A percentile compares a stretch with the other conserved stretches of the same genome.
phyloP scores from a whole-genome alignment of 2,113 vertebrate genomes.

The Machaerirhynchus nigripectus region DNA sequence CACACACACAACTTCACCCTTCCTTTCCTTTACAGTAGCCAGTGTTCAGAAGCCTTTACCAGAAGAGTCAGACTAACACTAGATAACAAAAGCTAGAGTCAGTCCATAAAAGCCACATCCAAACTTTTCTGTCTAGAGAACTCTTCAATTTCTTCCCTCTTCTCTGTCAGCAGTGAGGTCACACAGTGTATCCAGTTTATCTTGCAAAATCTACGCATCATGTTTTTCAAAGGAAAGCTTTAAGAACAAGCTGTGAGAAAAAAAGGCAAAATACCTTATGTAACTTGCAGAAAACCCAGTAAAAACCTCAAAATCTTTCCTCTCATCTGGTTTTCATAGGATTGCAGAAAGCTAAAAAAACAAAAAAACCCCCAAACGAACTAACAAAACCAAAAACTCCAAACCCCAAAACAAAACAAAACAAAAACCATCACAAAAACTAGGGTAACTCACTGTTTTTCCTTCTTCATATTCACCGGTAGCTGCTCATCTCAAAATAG shows the following conservation, averaged over 20 bases:
- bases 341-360: neutral
- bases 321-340: neutral
- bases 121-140: neutral
- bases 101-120: neutral
- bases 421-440: neutral
- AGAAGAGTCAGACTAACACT: neutral
- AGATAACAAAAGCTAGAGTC: neutral
- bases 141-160: neutral
- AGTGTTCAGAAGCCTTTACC: neutral
- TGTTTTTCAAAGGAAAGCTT: neutral
- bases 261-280: neutral
- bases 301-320: neutral
- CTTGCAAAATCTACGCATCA: neutral
- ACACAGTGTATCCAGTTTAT: neutral
- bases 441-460: neutral
- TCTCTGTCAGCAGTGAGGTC: neutral
- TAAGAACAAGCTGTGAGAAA: neutral
- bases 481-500: neutral
- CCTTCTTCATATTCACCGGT: neutral
- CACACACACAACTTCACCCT: neutral
- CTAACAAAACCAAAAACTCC: neutral
- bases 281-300: neutral
- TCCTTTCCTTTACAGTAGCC: neutral
- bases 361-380: rapidly evolving
- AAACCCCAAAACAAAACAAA: neutral